Evolutionary conservation across 1,140 invertebrate genomes (phyloP).

Genomic region (Aleiodes sp.): DNA sequence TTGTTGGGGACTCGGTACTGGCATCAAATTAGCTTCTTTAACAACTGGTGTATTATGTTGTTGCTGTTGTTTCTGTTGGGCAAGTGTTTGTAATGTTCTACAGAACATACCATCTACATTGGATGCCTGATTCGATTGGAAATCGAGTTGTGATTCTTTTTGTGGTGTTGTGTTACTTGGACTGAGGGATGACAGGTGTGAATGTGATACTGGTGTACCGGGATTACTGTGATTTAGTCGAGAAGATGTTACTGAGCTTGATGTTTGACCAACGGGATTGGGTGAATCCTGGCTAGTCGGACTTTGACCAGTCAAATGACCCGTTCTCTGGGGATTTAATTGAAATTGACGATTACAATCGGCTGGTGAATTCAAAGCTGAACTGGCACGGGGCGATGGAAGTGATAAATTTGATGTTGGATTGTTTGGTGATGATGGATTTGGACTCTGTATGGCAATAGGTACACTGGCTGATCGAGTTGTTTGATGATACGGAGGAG

Average conservation of each 20-base stretch:
- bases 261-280: constrained; percentile 54
- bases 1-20: constrained; percentile 94
- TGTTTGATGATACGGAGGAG: constrained; percentile 85
- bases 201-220: constrained; percentile 75
- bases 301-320: constrained; percentile 72
- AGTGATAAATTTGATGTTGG: constrained; percentile 76
- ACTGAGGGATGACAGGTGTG: constrained; percentile 69
- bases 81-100: constrained; percentile 79
- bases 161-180: constrained; percentile 60
- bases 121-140: constrained; percentile 57
- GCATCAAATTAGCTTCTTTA: constrained; percentile 93
- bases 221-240: constrained; percentile 74
- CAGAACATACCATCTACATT: constrained; percentile 81
- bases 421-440: constrained; percentile 77
- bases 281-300: constrained; percentile 71
- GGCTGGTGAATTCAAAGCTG: constrained; percentile 76
- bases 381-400: constrained; percentile 75
- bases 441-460: constrained; percentile 78
- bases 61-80: constrained; percentile 69
- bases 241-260: constrained; percentile 62
- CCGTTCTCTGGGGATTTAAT: constrained; percentile 60
- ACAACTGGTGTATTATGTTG: constrained; percentile 62
- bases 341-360: constrained; percentile 68
- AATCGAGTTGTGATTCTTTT: constrained; percentile 59
- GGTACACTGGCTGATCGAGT: constrained; percentile 86